phyloP scores from a whole-genome alignment of 2,797 vertebrate species.

The Scolopax rusticola region DNA sequence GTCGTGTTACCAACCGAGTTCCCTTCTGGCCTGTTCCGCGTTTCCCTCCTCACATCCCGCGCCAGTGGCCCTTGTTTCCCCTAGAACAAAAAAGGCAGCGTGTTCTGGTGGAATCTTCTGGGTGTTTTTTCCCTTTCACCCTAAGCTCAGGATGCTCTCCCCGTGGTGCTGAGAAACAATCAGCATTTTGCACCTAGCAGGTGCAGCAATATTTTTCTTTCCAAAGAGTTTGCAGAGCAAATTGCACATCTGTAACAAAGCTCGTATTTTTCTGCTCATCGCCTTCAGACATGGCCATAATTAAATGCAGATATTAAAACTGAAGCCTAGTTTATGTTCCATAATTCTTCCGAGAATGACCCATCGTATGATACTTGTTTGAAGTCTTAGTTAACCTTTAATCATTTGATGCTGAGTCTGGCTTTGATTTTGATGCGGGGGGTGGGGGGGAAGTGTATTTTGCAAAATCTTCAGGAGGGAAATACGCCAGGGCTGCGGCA shows the following conservation, averaged over 20 bases:
- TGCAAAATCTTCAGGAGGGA: not conserved
- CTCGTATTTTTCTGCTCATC: not conserved
- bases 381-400: conserved; percentile 66
- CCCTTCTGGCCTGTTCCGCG: not conserved
- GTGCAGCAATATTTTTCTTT: conserved; percentile 39
- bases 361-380: not conserved
- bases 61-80: conserved; percentile 50
- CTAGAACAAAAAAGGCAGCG: not conserved
- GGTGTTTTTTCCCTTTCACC: conserved; percentile 34
- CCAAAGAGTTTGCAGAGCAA: not conserved
- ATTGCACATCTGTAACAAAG: conserved; percentile 40
- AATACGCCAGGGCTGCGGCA: not conserved
- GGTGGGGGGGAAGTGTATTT: not conserved
- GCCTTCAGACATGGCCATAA: not conserved
- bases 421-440: conserved; percentile 42
- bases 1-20: not conserved
- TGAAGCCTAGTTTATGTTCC: not conserved
- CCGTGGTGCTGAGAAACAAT: not conserved
- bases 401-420: conserved; percentile 25
- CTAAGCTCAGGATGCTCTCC: not conserved
- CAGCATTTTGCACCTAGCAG: conserved; percentile 20
- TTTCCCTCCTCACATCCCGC: not conserved
- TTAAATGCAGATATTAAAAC: conserved; percentile 32
- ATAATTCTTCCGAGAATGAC: not conserved
- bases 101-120: conserved; percentile 34